Conservation (phyloP, 2,888 invertebrate species). For the Euzetes globulus region DNA sequence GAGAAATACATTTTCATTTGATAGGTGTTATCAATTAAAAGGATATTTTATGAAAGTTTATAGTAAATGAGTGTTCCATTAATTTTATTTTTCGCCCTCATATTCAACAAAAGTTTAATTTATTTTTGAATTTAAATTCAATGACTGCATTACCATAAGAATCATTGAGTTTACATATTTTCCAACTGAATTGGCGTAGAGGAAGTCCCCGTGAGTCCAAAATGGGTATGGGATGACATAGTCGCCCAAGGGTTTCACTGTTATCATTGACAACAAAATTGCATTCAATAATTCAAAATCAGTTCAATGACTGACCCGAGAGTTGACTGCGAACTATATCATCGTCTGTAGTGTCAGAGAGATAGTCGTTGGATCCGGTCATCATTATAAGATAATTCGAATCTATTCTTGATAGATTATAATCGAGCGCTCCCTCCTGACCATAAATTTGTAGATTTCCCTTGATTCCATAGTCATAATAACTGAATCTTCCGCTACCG, state of each 20-base stretch:
- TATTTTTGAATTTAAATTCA: background rate
- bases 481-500: background rate
- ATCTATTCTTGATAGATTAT: conserved; percentile 15
- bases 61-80: too few relatives aligned
- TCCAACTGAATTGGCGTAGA: background rate
- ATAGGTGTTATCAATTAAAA: too few relatives aligned
- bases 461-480: conserved; percentile 19
- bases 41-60: too few relatives aligned
- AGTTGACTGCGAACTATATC: conserved; percentile 3
- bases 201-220: conserved; percentile 31
- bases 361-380: conserved; percentile 22
- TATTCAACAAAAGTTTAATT: too few relatives aligned
- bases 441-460: conserved; percentile 15
- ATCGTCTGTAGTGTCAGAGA: background rate
- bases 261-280: too few relatives aligned
- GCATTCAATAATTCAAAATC: background rate
- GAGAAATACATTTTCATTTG: too few relatives aligned
- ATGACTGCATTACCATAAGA: background rate
- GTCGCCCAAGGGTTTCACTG: background rate
- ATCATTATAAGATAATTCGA: conserved; percentile 6
- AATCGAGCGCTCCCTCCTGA: background rate
- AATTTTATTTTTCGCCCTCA: too few relatives aligned
- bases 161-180: background rate
- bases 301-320: background rate
- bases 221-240: background rate